Evolutionary conservation across 2,797 vertebrate species (phyloP).

Genomic region (Leptatherina wallacei): DNA sequence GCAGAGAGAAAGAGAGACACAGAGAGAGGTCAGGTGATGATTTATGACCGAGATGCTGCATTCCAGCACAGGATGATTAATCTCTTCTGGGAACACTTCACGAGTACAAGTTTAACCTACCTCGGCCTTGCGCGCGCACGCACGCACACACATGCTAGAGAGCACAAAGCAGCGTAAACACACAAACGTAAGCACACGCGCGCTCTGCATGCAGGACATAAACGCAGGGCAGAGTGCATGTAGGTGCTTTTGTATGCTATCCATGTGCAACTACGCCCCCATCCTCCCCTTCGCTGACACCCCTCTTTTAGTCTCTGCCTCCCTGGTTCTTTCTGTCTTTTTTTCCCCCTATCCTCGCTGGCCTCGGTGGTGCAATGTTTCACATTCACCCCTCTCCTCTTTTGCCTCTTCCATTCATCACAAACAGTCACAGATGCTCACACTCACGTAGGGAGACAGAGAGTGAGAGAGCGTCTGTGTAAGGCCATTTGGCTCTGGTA

Average conservation of each 20-base stretch:
- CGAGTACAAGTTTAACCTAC: conserved; percentile 87
- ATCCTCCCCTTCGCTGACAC: conserved; percentile 11
- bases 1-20: conserved; percentile 50
- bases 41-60: conserved; percentile 85
- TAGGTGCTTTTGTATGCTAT: conserved; percentile 73
- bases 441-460: conserved; percentile 39
- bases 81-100: conserved; percentile 88
- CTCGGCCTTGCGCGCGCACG: conserved; percentile 72
- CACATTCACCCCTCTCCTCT: conserved; percentile 65
- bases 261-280: conserved; percentile 51
- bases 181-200: conserved; percentile 1
- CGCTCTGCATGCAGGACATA: conserved; percentile 68
- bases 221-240: conserved; percentile 72
- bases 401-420: conserved; percentile 72
- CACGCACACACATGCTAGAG: conserved; percentile 22
- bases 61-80: conserved; percentile 86
- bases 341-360: conserved; percentile 39
- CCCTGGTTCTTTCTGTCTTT: conserved; percentile 43
- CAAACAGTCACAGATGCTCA: conserved; percentile 60
- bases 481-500: conserved; percentile 69
- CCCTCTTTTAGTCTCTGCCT: conserved; percentile 40
- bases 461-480: conserved; percentile 44
- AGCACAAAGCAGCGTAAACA: conserved; percentile 17
- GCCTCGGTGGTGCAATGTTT: conserved; percentile 67
- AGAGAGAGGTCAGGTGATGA: conserved; percentile 82